Evolutionary conservation across 2,113 vertebrate genomes (phyloP), one percentile per base, ranked within the genome.

Genomic region (Nyctibius bracteatus): DNA sequence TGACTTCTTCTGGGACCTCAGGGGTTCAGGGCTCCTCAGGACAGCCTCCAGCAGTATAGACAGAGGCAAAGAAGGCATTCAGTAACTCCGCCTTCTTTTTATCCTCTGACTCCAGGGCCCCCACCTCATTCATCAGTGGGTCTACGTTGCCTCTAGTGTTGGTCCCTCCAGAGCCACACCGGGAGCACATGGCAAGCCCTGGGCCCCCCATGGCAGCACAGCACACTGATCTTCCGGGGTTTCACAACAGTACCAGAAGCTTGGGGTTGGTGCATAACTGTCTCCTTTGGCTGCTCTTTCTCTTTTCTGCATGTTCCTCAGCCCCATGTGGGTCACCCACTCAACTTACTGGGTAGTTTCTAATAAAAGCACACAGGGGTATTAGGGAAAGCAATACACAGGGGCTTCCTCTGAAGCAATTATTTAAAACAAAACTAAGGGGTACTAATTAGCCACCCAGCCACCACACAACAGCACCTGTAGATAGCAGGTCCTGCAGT

Each of bases 251-350:
- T 28, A 49, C 7, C 23, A 49, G 51, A 66, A 14, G 14, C 7
- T 39, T 39, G n/a, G 12, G 6, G 14, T n/a, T 28, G 51, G n/a
- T 27, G 8, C 0, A 1, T 14, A 57, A 20, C 51, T 57, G 59
- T 24, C 41, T 75, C 28, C 18, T 65, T 27, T 55, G 59, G 27
- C 49, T 0, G 2, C n/a, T 65, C 11, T 23, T 85, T 47, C 51
- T 28, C 63, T 39, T 22, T 55, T 47, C 27, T 18, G 41, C 23
- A 5, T 6, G 23, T 66, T 75, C 71, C 70, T 57, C 41, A 47
- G 70, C 41, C 19, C 23, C 1, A 0, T 9, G 41, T 33, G 18
- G 18, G 39, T 54, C 46, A 72, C 47, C 57, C 1, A 0, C 47
- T 52, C 22, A 27, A 9, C n/a, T 55, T 27, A 7, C 28, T 12